Evolutionary conservation across 2,797 vertebrate species (phyloP).

Genomic region (Botia almorhae): DNA sequence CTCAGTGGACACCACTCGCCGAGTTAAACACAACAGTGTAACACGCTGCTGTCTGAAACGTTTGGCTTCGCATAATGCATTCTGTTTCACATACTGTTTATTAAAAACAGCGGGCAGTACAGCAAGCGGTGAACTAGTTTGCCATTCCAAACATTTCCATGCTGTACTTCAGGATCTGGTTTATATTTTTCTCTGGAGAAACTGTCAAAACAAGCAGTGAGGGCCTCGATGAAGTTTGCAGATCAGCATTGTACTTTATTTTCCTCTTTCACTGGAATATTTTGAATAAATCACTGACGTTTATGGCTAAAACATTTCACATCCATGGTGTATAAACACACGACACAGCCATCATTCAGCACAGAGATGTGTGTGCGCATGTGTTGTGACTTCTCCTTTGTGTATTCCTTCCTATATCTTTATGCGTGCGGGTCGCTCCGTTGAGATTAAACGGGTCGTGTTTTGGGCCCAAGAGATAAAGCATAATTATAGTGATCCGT

Average conservation of each 20-base stretch:
- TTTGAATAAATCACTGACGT: constrained; percentile 40
- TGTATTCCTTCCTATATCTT: constrained; percentile 65
- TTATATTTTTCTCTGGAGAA: constrained; percentile 32
- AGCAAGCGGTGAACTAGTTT: not conserved
- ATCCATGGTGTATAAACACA: constrained; percentile 24
- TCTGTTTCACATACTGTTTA: not conserved
- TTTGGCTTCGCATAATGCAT: not conserved
- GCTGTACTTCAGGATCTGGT: constrained; percentile 22
- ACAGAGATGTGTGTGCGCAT: constrained; percentile 36
- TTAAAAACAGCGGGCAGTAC: not conserved
- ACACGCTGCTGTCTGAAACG: not conserved
- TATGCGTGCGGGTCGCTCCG: constrained; percentile 44
- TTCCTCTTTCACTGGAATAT: constrained; percentile 42
- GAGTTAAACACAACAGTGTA: not conserved
- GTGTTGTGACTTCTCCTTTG: constrained; percentile 53
- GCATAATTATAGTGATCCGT: constrained; percentile 81
- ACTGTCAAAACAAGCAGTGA: constrained; percentile 45
- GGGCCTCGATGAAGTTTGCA: constrained; percentile 52
- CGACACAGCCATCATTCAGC: constrained; percentile 57
- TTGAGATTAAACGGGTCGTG: constrained; percentile 64
- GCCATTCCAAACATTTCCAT: constrained; percentile 10
- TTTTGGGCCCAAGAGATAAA: constrained; percentile 75
- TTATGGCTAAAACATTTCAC: constrained; percentile 40
- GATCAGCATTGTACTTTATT: constrained; percentile 56
- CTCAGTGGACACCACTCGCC: not conserved